A percentile compares a stretch with the other conserved stretches of the same genome.
These are phyloP conservation scores for Drosophila nigrodunni DNA, from an alignment of 1,140 invertebrate species.

Conservation along the genomic window DNA sequence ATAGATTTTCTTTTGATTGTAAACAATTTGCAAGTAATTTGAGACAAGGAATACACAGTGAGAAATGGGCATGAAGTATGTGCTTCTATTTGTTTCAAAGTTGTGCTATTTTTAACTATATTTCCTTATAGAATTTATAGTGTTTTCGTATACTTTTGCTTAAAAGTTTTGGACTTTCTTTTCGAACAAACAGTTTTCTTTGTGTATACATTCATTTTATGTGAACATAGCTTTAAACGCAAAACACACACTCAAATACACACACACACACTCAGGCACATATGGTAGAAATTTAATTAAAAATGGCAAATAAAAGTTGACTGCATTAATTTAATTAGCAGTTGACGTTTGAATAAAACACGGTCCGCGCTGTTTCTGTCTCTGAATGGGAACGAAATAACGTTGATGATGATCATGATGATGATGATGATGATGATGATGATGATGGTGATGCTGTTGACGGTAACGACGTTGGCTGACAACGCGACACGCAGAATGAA, in stretches of 20 bases:
- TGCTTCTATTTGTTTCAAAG: too few species aligned
- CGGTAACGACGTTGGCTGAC: slow-evolving; percentile 38
- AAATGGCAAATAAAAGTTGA: slow-evolving; percentile 75
- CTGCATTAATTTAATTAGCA: slow-evolving; percentile 77
- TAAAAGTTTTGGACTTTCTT: too few species aligned
- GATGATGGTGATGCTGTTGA: slow-evolving; percentile 10
- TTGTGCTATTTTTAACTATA: too few species aligned
- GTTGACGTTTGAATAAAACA: slow-evolving; percentile 24
- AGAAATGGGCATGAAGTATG: too few species aligned
- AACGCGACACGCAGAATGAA: slow-evolving; percentile 22
- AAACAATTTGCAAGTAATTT: neutral
- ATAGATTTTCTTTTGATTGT: neutral
- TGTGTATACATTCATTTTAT: slow-evolving; percentile 49
- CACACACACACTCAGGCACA: slow-evolving; percentile 17
- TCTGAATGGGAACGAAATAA: slow-evolving; percentile 11
- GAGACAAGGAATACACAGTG: too few species aligned
- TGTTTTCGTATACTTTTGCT: too few species aligned
- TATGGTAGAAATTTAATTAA: slow-evolving; percentile 71
- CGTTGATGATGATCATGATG: neutral
- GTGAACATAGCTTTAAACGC: slow-evolving; percentile 43
- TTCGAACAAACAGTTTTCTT: too few species aligned
- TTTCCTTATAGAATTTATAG: too few species aligned
- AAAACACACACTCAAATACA: slow-evolving; percentile 2
- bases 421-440: neutral
- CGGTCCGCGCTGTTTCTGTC: slow-evolving; percentile 6